Conservation (phyloP, 2,797 vertebrate genomes). For the Glossophaga mutica region DNA sequence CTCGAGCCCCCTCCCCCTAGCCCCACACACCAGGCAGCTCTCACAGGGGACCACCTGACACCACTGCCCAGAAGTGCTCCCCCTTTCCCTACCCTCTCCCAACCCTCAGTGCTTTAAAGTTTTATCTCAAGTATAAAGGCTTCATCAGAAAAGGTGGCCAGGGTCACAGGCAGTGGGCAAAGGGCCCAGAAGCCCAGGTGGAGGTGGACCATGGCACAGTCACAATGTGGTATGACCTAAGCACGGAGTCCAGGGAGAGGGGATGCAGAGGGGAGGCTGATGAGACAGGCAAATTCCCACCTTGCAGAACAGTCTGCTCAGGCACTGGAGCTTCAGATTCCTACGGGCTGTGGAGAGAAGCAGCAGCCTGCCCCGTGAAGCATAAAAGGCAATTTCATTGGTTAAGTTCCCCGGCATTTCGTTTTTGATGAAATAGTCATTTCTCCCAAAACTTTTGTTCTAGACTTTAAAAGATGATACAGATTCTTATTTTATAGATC, state of each 20-base stretch:
- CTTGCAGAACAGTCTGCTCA: too few species aligned
- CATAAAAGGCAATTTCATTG: background rate
- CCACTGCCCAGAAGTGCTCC: background rate
- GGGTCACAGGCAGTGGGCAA: constrained; percentile 39
- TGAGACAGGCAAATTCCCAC: rapidly evolving
- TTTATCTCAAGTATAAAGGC: constrained; percentile 75
- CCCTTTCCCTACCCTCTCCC: background rate
- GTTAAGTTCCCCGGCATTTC: background rate
- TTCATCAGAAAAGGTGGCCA: constrained; percentile 11
- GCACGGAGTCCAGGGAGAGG: background rate
- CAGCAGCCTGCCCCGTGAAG: rapidly evolving
- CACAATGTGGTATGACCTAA: rapidly evolving
- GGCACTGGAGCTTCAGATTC: rapidly evolving
- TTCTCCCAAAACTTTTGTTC: background rate
- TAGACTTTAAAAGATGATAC: background rate
- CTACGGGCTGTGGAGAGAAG: background rate
- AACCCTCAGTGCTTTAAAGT: background rate
- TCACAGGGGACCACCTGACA: background rate
- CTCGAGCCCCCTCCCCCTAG: background rate
- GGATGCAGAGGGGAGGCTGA: background rate
- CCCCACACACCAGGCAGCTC: background rate
- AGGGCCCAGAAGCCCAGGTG: background rate
- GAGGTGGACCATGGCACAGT: background rate
- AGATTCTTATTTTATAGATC: background rate
- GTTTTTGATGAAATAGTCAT: background rate